Evolutionary conservation across 2,888 invertebrate species (phyloP).

Genomic region (Rhabditophanes sp.): DNA sequence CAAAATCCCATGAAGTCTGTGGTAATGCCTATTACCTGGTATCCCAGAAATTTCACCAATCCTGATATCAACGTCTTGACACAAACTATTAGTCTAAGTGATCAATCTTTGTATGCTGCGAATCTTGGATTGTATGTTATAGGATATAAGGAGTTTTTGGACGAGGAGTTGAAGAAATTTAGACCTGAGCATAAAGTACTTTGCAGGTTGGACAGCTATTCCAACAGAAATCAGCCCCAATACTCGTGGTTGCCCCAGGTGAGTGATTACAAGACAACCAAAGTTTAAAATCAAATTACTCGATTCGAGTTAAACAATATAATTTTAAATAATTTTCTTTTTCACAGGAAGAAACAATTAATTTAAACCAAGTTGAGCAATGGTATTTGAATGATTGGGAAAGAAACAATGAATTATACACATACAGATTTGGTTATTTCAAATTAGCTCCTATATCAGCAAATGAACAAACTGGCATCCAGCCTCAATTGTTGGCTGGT

Average conservation of each 20-base stretch:
- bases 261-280: no score
- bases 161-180: conserved; percentile 41
- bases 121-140: conserved; percentile 38
- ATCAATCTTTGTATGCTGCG: conserved; percentile 33
- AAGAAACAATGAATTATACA: conserved; percentile 31
- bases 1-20: conserved; percentile 31
- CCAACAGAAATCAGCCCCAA: conserved; percentile 32
- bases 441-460: conserved; percentile 32
- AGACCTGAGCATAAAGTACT: conserved; percentile 33
- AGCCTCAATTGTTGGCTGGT: neutral
- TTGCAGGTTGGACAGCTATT: conserved; percentile 32
- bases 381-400: conserved; percentile 43
- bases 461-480: conserved; percentile 9
- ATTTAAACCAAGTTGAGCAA: conserved; percentile 36
- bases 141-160: conserved; percentile 39
- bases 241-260: conserved; percentile 20
- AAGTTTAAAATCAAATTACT: no score
- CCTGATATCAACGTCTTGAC: conserved; percentile 25
- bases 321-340: no score
- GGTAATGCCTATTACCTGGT: conserved; percentile 41
- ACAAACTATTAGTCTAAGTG: conserved; percentile 22
- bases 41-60: conserved; percentile 42
- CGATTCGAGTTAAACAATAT: no score
- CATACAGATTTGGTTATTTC: conserved; percentile 38
- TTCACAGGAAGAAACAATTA: conserved; percentile 39